Percentiles rank a stretch among this genome's conserved stretches.
These are phyloP conservation scores for Sturnus vulgaris DNA, from an alignment of 2,113 vertebrate genomes.

Conservation along the genomic window DNA sequence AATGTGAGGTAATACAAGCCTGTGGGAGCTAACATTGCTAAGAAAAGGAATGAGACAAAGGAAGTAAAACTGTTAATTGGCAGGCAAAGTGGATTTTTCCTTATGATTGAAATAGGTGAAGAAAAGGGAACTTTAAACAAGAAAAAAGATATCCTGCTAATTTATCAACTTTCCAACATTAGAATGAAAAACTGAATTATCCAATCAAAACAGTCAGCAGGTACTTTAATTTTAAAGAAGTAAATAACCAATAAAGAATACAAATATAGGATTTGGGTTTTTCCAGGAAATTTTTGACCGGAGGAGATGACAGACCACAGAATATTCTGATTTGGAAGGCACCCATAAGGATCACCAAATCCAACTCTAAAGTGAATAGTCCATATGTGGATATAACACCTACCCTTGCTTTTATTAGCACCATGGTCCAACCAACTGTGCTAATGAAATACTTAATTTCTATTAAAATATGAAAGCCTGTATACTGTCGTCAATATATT, in stretches of 20 bases:
- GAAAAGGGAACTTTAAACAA: background rate
- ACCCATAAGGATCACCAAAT: background rate
- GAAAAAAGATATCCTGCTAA: background rate
- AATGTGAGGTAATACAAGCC: background rate
- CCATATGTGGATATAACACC: background rate
- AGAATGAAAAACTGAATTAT: background rate
- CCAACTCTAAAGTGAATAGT: background rate
- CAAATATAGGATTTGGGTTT: accelerated
- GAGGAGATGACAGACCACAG: background rate
- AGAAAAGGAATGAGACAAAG: background rate
- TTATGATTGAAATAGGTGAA: background rate
- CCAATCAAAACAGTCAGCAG: background rate
- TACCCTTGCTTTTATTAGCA: background rate
- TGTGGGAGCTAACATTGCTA: background rate
- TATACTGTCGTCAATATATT: background rate
- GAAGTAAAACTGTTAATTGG: background rate
- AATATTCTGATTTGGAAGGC: background rate
- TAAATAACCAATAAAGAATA: background rate
- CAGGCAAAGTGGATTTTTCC: background rate
- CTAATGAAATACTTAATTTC: background rate
- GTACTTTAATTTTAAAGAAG: background rate
- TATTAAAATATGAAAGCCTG: background rate
- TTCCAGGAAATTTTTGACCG: background rate
- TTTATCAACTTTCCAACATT: background rate
- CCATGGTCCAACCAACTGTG: background rate